phyloP scores from a whole-genome alignment of 2,888 invertebrate genomes.

The Limnephilus lunatus region DNA sequence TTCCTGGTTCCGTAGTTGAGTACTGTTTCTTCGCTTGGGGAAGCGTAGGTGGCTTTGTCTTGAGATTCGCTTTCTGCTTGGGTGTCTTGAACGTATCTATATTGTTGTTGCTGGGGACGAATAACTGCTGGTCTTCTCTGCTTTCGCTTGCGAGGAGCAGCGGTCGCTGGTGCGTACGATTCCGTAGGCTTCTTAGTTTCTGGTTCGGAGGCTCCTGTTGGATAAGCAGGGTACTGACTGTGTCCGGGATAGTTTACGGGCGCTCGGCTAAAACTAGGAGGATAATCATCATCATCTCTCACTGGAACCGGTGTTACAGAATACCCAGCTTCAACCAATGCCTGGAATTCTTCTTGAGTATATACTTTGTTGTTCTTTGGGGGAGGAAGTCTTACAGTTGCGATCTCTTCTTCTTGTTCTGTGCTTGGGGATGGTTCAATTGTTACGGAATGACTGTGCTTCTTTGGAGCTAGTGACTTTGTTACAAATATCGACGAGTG shows the following conservation, averaged over 20 bases:
- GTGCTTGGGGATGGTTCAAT: slow-evolving; percentile 42
- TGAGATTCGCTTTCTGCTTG: slow-evolving; percentile 61
- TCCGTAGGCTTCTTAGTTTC: slow-evolving; percentile 61
- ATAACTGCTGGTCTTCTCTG: slow-evolving; percentile 58
- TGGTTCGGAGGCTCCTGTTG: slow-evolving; percentile 29
- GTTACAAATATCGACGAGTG: slow-evolving; percentile 65
- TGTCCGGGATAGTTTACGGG: slow-evolving; percentile 65
- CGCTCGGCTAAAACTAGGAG: slow-evolving; percentile 62
- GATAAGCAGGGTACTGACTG: slow-evolving; percentile 52
- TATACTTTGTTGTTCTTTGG: slow-evolving; percentile 76
- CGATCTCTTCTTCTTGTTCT: slow-evolving; percentile 61
- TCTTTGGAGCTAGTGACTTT: slow-evolving; percentile 60
- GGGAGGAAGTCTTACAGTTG: slow-evolving; percentile 72
- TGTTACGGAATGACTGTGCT: slow-evolving; percentile 48
- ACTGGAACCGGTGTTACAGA: slow-evolving; percentile 76
- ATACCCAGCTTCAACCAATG: slow-evolving; percentile 75
- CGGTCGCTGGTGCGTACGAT: slow-evolving; percentile 47
- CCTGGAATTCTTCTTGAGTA: slow-evolving; percentile 76
- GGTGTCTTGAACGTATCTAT: slow-evolving; percentile 45
- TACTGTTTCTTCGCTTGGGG: slow-evolving; percentile 52
- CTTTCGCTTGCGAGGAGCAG: slow-evolving; percentile 61
- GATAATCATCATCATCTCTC: slow-evolving; percentile 61
- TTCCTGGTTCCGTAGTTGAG: slow-evolving; percentile 62
- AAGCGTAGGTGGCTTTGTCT: slow-evolving; percentile 48
- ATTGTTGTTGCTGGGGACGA: slow-evolving; percentile 53